phyloP scores from a whole-genome alignment of 2,888 invertebrate genomes.

The Drosophila fungiperda region DNA sequence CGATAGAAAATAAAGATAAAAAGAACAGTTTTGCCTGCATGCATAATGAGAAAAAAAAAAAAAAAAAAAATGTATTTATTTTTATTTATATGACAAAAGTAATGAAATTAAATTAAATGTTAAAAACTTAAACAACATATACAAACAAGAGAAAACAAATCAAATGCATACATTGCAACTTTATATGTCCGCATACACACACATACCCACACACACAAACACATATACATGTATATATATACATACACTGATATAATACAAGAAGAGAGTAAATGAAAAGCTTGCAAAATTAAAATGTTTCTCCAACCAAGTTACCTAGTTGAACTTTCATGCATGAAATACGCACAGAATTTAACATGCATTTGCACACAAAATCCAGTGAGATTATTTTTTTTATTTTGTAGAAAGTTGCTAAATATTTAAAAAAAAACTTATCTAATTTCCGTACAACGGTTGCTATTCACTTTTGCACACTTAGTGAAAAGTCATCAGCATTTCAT shows the following conservation, averaged over 20 bases:
- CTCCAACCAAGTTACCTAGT: slow-evolving; percentile 29
- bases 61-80: slow-evolving; percentile 68
- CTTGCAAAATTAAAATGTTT: slow-evolving; percentile 21
- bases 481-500: background rate
- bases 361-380: background rate
- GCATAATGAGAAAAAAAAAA: slow-evolving; percentile 50
- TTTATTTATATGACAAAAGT: slow-evolving; percentile 69
- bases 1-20: slow-evolving; percentile 37
- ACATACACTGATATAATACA: slow-evolving; percentile 8
- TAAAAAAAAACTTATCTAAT: background rate
- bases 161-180: slow-evolving; percentile 40
- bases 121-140: slow-evolving; percentile 77
- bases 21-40: slow-evolving; percentile 65
- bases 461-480: background rate
- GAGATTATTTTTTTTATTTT: background rate
- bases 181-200: slow-evolving; percentile 43
- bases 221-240: slow-evolving; percentile 12
- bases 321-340: slow-evolving; percentile 41
- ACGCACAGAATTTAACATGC: slow-evolving; percentile 35
- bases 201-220: slow-evolving; percentile 14
- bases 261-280: slow-evolving; percentile 10
- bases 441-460: background rate
- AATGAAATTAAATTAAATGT: slow-evolving; percentile 78
- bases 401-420: background rate
- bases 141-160: slow-evolving; percentile 49